Evolutionary conservation across 2,888 invertebrate species (phyloP), one percentile per base, ranked within the genome.

Genomic region (Chrysomela aeneicollis): DNA sequence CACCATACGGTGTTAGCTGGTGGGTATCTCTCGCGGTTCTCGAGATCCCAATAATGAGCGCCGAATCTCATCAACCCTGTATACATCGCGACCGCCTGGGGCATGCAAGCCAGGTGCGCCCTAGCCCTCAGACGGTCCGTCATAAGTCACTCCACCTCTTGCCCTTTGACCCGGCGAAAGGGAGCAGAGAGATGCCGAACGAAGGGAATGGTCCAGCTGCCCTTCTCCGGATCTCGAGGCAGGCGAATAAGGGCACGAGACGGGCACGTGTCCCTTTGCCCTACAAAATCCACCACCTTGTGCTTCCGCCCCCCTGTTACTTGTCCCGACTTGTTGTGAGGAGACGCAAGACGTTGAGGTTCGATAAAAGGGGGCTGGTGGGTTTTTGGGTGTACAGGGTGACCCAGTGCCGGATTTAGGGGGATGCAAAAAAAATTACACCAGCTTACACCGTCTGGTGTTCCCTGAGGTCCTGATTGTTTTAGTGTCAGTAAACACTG

Each of bases 71-170:
- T n/a, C n/a, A n/a, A n/a, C n/a, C n/a, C n/a, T n/a, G n/a, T n/a
- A n/a, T n/a, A n/a, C n/a, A n/a, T n/a, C n/a, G n/a, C n/a, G n/a
- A n/a, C n/a, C n/a, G n/a, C n/a, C n/a, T n/a, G n/a, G n/a, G n/a
- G n/a, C n/a, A n/a, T n/a, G n/a, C n/a, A n/a, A n/a, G 75, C 78
- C 78, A 78, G 78, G 78, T 78, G 78, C 76, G 15, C 1, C 12
- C 42, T 9, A 10, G 72, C 68, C 55, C 72, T 73, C 74, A 76
- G 77, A 76, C 76, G 72, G 74, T 73, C 71, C 73, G 72, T 72
- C 76, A 74, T 77, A 77, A 77, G 77, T 75, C 76, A 76, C 35
- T 35, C 59, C 35, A 47, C 37, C 30, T 22, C 57, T 46, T 66
- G 67, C 66, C 66, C 70, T 70, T 61, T 70, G 70, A 70, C 70